Evolutionary conservation across 1,140 invertebrate genomes (phyloP).

Genomic region (Andrena cerasifolii): DNA sequence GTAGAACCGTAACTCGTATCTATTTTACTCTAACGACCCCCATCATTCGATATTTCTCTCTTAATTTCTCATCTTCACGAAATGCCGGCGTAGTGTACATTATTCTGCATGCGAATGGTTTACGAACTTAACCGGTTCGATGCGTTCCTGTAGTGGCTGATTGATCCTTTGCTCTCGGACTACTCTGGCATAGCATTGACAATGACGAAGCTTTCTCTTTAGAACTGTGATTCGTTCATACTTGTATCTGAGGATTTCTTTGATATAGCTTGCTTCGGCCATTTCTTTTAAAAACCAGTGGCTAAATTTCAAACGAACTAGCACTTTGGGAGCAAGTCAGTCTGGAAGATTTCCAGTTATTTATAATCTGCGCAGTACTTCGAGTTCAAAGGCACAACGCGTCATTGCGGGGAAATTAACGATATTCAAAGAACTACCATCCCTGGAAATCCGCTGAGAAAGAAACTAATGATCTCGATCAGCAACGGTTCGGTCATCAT

Average conservation of each 20-base stretch:
- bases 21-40: conserved; percentile 8
- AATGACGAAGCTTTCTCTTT: too few relatives aligned
- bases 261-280: too few relatives aligned
- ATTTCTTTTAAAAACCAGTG: too few relatives aligned
- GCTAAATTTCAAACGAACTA: too few relatives aligned
- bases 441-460: background rate
- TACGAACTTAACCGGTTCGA: background rate
- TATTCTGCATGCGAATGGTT: conserved; percentile 13
- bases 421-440: background rate
- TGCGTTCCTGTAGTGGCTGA: background rate
- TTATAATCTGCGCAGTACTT: background rate
- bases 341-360: too few relatives aligned
- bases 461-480: background rate
- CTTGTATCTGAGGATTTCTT: too few relatives aligned
- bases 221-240: too few relatives aligned
- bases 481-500: background rate
- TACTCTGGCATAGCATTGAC: too few relatives aligned
- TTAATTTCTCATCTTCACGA: background rate
- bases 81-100: background rate
- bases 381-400: background rate
- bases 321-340: too few relatives aligned
- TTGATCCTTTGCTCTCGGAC: background rate
- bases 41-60: background rate
- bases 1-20: conserved; percentile 14
- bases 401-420: background rate